Evolutionary conservation across 2,888 invertebrate species (phyloP).

Genomic region (Ichneumoninae sp.): DNA sequence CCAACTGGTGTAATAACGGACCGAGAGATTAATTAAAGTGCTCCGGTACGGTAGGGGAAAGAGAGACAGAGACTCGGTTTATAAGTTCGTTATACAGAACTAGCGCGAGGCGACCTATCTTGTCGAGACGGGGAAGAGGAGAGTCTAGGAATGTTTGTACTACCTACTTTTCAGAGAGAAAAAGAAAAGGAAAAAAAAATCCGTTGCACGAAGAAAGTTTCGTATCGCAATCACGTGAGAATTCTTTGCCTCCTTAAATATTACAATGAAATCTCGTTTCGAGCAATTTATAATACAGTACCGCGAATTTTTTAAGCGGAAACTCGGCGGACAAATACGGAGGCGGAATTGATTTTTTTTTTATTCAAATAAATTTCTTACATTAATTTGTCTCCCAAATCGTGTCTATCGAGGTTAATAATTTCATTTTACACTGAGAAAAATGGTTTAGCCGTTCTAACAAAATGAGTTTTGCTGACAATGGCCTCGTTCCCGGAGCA

Average conservation of each 20-base stretch:
- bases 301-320: neutral
- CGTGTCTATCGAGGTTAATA: neutral
- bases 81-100: conserved; percentile 43
- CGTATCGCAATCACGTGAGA: neutral
- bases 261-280: neutral
- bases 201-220: neutral
- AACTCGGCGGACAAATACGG: neutral
- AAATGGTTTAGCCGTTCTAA: too few species aligned
- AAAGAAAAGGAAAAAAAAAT: neutral
- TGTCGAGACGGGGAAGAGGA: conserved; percentile 11
- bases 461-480: too few species aligned
- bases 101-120: conserved; percentile 24
- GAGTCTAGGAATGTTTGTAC: conserved; percentile 11
- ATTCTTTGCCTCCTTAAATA: neutral
- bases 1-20: conserved; percentile 41
- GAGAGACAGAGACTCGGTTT: conserved; percentile 3
- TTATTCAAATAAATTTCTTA: neutral
- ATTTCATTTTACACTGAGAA: neutral
- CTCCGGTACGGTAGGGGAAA: neutral
- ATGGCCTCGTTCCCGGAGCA: too few species aligned
- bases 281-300: neutral
- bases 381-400: neutral
- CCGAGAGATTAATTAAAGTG: conserved; percentile 58
- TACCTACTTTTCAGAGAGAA: neutral
- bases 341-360: neutral